Evolutionary conservation across 1,140 invertebrate genomes (phyloP), one percentile per base, ranked within the genome.

Genomic region (Leptinotarsa lineolata): DNA sequence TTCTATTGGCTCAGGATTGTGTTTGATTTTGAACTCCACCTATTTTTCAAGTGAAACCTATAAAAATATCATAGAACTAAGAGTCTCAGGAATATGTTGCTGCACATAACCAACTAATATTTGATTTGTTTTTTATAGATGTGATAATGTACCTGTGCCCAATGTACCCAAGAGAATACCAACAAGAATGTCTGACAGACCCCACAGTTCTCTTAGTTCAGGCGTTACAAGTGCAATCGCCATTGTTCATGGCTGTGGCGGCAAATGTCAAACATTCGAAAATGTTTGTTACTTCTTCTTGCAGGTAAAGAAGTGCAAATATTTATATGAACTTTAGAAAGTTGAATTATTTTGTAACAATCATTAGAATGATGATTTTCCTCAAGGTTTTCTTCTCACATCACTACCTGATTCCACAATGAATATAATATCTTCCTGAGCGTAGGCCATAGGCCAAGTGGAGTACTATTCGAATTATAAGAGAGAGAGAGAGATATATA

Each of bases 231-330:
- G 77, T 70, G 78, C 79, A 46, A 86, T 87, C 45, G 78, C 79
- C 58, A 86, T 87, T 44, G 87, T 89, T 64, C 87, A 89, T 74
- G 88, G 88, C 24, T 90, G 89, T 81, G 89, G 89, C 18, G 89
- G 89, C 1, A 88, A 89, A 80, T 90, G 89, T 73, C 88, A 88
- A 73, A 88, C 88, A 73, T 89, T 89, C 85, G 89, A 90, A 86
- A 89, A 89, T 85, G 87, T 90, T 75, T 90, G 89, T 83, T 90
- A 90, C 83, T 90, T 89, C 81, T 88, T 89, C 78, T 84, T 90
- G 78, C 88, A 90, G 85, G 89, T 89, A 77, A 74, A 78, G 48
- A 13, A 54, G 15, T 54, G 15, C 16, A 54, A 15, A 13, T 18
- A 54, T 54, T 54, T 8, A n/a, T 54, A 54, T n/a, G 16, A 18